Conservation (phyloP, 2,113 vertebrate genomes). For the Amia ocellicauda region DNA sequence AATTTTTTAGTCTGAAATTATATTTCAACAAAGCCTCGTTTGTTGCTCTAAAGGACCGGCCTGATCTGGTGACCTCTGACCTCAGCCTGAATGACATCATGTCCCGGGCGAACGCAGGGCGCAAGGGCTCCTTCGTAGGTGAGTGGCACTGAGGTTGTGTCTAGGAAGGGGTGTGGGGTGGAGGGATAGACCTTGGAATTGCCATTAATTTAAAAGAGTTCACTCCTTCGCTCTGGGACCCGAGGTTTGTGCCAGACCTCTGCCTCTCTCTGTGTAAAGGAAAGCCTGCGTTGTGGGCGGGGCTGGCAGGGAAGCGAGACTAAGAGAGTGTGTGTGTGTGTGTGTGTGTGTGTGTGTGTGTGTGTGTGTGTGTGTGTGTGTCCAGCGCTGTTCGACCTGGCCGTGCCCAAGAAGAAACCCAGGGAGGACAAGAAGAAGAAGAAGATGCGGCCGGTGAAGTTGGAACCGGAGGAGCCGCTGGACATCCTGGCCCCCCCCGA, state of each 20-base stretch:
- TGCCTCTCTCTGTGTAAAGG: too few species aligned
- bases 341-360: too few species aligned
- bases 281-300: too few species aligned
- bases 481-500: conserved; percentile 70
- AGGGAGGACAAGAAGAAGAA: conserved; percentile 90
- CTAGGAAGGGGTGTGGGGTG: too few species aligned
- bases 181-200: too few species aligned
- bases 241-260: too few species aligned
- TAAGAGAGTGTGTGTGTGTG: too few species aligned
- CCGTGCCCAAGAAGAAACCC: conserved; percentile 83
- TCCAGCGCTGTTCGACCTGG: conserved; percentile 80
- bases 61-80: conserved; percentile 85
- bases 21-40: neutral
- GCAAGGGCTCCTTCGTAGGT: conserved; percentile 84
- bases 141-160: too few species aligned
- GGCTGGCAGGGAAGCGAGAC: too few species aligned
- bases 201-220: too few species aligned
- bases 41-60: conserved; percentile 77
- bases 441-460: conserved; percentile 82
- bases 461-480: conserved; percentile 79
- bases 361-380: too few species aligned
- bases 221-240: too few species aligned
- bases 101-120: conserved; percentile 85
- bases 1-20: neutral
- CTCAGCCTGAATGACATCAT: conserved; percentile 88